Evolutionary conservation across 2,888 invertebrate genomes (phyloP), one percentile per base, ranked within the genome.

Genomic region (Pollenia angustigena): DNA sequence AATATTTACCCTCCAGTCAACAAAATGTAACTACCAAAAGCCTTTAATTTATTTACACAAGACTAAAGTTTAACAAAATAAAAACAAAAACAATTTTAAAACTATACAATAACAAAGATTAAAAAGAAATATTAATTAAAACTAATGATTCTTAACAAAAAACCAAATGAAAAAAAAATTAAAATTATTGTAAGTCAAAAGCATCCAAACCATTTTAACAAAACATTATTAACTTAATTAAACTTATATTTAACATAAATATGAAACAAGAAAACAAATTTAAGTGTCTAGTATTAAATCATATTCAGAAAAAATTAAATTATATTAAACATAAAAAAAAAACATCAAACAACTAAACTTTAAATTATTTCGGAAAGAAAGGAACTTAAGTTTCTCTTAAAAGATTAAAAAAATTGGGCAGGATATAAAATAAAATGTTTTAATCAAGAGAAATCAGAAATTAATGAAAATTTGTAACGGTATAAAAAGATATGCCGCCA

Each of bases 21-120:
- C 78, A 79, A 80, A 87, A 74, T 81, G 75, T 78, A 82, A 89
- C 88, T 88, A 90, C 90, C 88, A 90, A 90, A 90, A 90, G 90
- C 90, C 90, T 91, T 91, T 90, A 89, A 89, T 89, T 88, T 85
- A 87, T 85, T 85, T 89, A 89, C 89, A 82, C 88, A 91, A 92
- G 90, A 91, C 91, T 91, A 90, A 90, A 78, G 69, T 58, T 81
- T 75, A 56, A 60, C 42, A 46, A 60, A 81, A 56, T 10, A 42
- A 46, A 81, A 14, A 68, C 71, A 16, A 69, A 60, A 69, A 81
- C 44, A 69, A 79, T 62, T 72, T 76, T 81, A 68, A 84, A 84
- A 72, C 58, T 87, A 58, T 85, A 85, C 85, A 87, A 85, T 44
- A 82, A 85, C 58, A 76, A 68, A 50, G 23, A 58, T 72, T 48